phyloP scores from a whole-genome alignment of 2,888 invertebrate genomes.

The Patella ulyssiponensis region DNA sequence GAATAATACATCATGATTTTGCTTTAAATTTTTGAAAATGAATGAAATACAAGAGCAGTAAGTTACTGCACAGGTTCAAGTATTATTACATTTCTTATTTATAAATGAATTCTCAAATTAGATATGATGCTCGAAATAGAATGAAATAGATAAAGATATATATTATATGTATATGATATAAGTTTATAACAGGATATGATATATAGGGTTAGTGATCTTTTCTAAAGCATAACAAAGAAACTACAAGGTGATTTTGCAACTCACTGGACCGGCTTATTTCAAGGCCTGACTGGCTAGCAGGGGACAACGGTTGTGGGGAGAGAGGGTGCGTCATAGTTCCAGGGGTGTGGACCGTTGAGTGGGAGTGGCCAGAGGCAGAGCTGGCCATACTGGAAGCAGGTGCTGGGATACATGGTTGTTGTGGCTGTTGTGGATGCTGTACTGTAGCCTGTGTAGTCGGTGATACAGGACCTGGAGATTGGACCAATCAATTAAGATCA shows the following conservation, averaged over 20 bases:
- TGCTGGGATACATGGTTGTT: conserved; percentile 30
- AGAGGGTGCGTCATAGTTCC: conserved; percentile 30
- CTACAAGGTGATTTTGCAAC: conserved; percentile 15
- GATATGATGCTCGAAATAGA: background rate
- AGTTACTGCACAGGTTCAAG: no score
- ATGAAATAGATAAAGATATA: background rate
- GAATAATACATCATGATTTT: no score
- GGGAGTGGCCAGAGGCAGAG: conserved; percentile 33
- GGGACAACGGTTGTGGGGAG: conserved; percentile 45
- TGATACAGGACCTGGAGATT: conserved; percentile 20
- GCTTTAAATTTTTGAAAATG: no score
- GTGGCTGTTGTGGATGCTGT: conserved; percentile 42
- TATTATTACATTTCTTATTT: background rate
- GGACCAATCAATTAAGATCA: no score
- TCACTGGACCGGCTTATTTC: conserved; percentile 20
- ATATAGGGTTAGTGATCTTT: no score
- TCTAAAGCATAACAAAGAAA: no score
- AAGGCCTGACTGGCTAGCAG: conserved; percentile 37
- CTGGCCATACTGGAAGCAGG: conserved; percentile 27
- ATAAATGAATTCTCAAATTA: background rate
- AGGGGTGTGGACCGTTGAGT: conserved; percentile 22
- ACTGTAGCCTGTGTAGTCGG: conserved; percentile 46
- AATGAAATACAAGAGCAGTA: no score
- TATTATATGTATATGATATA: background rate
- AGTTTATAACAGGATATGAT: no score